Percentiles rank a stretch among this genome's conserved stretches.
phyloP scores from a whole-genome alignment of 2,113 vertebrate species.

The Scomber japonicus region DNA sequence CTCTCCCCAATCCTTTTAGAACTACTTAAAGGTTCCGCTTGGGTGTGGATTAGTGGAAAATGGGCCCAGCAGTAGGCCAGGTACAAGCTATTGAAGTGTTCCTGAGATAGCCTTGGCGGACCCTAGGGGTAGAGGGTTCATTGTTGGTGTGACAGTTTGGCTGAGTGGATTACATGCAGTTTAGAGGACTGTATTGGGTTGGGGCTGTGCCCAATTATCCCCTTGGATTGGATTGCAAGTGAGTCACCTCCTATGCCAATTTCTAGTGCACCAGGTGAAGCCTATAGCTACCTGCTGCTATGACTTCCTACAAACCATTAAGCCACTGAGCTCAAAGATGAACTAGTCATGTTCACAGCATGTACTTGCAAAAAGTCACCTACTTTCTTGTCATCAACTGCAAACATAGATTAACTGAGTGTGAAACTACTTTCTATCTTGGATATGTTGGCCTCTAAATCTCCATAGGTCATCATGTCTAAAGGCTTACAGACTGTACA shows the following conservation, averaged over 20 bases:
- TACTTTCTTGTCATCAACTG: conserved; percentile 7
- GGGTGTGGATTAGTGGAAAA: conserved; percentile 83
- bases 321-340: conserved; percentile 61
- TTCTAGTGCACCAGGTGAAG: conserved; percentile 75
- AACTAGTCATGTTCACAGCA: conserved; percentile 57
- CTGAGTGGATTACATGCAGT: conserved; percentile 87
- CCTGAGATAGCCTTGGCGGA: conserved; percentile 74
- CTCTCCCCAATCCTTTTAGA: conserved; percentile 77
- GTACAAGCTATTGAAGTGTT: conserved; percentile 81
- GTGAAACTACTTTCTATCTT: conserved; percentile 44
- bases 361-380: conserved; percentile 17
- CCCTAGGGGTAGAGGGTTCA: conserved; percentile 68
- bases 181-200: conserved; percentile 83
- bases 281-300: conserved; percentile 52
- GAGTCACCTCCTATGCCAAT: conserved; percentile 79
- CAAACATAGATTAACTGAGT: conserved; percentile 23
- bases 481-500: conserved; percentile 33
- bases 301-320: conserved; percentile 61
- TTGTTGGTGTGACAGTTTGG: conserved; percentile 82
- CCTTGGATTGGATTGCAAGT: conserved; percentile 78
- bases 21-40: conserved; percentile 74
- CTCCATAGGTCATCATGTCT: conserved; percentile 18
- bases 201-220: conserved; percentile 80
- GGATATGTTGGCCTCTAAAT: conserved; percentile 30
- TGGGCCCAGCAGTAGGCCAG: conserved; percentile 76